Base-by-base conservation (phyloP, 2,888 invertebrate genomes). In the Philaethria dido region DNA sequence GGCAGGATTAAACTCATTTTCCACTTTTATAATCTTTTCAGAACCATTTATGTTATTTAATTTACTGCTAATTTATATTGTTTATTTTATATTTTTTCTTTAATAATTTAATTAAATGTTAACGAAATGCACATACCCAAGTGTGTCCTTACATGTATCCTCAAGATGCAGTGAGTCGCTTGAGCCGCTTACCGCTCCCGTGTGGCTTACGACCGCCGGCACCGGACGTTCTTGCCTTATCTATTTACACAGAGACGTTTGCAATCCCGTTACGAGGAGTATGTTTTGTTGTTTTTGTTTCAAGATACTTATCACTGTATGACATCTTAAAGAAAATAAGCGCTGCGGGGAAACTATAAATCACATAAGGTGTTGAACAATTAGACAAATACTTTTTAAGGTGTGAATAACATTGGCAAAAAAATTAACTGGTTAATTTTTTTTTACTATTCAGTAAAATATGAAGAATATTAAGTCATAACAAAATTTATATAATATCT, bases 171-270 rank as follows among this genome's bases (percentile, higher is more conserved):
- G 76, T 73, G 73, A 73, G 75, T 73, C 73, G 74, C 70, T 76
- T 85, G 86, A 87, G 83, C 86, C 77, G 84, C 86, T 89, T 87
- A 88, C 80, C 77, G 78, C 77, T 77, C 78, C 75, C 77, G 20
- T 44, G 72, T 73, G 78, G 81, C 80, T 81, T 83, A 81, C 78
- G 78, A 75, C 75, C 72, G 71, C 72, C 74, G 74, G 68, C 73
- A 36, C 57, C 70, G 73, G 76, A 74, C 77, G 74, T 71, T 75
- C 68, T 65, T 45, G 68, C 68, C 78, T 81, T 88, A 88, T 88
- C 87, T 87, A 83, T 86, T 85, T 84, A 79, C 77, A 74, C 86
- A 85, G 82, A 80, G 82, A 79, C 80, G 67, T 66, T 70, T 66
- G 33, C 63, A 69, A 61, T 62, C 64, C 71, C 69, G 60, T 63